Evolutionary conservation across 2,113 vertebrate genomes (phyloP).

Genomic region (Catagonus wagneri): DNA sequence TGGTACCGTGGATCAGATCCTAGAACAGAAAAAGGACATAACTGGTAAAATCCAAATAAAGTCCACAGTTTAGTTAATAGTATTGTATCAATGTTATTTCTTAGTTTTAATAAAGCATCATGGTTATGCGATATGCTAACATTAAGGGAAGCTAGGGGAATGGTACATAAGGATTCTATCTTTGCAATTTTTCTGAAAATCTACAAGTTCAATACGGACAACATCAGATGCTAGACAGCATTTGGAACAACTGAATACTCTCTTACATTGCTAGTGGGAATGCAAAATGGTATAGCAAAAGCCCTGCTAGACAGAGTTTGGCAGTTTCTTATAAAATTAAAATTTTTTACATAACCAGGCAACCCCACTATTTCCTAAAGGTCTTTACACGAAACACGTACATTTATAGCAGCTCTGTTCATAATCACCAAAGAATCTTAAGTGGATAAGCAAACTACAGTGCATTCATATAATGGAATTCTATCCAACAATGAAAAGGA

Average conservation of each 20-base stretch:
- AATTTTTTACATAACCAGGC: neutral
- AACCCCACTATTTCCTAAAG: neutral
- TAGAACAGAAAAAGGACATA: conserved; percentile 14
- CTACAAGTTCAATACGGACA: neutral
- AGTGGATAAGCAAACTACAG: neutral
- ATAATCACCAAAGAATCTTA: conserved; percentile 10
- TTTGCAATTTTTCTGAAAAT: neutral
- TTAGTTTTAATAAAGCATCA: neutral
- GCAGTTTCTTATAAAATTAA: conserved; percentile 20
- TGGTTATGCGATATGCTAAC: neutral
- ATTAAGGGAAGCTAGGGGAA: neutral
- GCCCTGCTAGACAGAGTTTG: neutral
- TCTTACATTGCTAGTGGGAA: neutral
- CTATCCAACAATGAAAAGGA: neutral
- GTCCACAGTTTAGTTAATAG: neutral
- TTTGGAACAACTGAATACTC: neutral
- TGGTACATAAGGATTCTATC: neutral
- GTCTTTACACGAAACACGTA: neutral
- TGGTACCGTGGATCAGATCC: neutral
- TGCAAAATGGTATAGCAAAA: neutral
- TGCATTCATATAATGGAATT: neutral
- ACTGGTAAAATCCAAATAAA: neutral
- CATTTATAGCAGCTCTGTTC: neutral
- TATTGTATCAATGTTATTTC: neutral
- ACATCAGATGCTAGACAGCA: neutral